Evolutionary conservation across 2,113 vertebrate genomes (phyloP).

Genomic region (Cyprinodon brontotheroides): DNA sequence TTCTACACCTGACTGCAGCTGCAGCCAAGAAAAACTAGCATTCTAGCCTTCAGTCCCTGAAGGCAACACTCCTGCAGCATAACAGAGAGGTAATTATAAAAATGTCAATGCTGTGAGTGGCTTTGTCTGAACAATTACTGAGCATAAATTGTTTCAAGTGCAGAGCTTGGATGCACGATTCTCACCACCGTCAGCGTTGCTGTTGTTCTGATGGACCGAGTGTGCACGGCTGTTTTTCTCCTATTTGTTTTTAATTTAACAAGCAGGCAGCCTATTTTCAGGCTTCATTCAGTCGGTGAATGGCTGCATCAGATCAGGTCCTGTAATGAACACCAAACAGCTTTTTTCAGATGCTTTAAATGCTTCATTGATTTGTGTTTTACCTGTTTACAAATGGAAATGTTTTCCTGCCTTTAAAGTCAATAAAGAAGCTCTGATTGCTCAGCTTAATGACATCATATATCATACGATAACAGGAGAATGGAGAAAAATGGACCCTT

Average conservation of each 20-base stretch:
- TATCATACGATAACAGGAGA: neutral
- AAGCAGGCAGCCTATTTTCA: too few species aligned
- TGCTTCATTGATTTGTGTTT: neutral
- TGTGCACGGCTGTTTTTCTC: neutral
- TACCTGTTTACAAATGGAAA: neutral
- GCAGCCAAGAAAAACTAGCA: neutral
- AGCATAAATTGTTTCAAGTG: neutral
- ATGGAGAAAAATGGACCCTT: neutral
- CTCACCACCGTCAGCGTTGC: neutral
- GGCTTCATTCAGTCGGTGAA: too few species aligned
- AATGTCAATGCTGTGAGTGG: neutral
- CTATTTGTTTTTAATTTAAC: too few species aligned
- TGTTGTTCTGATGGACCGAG: neutral
- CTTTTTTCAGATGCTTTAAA: neutral
- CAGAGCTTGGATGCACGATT: neutral
- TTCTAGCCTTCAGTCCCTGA: neutral
- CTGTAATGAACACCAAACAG: neutral
- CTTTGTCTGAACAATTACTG: slow-evolving; percentile 1
- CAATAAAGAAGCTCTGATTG: neutral
- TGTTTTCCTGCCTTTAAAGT: neutral
- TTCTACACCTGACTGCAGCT: neutral
- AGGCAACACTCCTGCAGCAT: neutral
- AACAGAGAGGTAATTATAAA: slow-evolving; percentile 1
- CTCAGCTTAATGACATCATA: neutral
- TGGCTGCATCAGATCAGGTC: neutral